Conservation (phyloP, 2,113 vertebrate genomes). For the Oxyruncus cristatus region DNA sequence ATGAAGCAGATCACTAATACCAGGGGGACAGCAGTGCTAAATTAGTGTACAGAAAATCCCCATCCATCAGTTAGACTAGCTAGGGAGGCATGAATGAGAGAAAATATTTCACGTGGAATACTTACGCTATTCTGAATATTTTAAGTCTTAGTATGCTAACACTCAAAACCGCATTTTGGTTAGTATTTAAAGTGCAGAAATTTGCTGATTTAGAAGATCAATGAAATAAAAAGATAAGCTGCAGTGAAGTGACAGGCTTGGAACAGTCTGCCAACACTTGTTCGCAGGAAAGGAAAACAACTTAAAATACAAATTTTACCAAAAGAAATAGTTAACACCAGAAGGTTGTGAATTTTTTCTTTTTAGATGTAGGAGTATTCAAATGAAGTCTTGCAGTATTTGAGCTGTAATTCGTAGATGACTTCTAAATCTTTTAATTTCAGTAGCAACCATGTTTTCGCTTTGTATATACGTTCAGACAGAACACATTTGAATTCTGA, state of each 20-base stretch:
- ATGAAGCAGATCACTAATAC: not conserved
- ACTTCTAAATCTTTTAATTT: not conserved
- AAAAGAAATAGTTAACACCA: not conserved
- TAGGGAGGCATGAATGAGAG: not conserved
- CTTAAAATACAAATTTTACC: not conserved
- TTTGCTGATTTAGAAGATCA: not conserved
- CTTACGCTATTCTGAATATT: not conserved
- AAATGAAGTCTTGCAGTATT: not conserved
- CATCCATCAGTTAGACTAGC: not conserved
- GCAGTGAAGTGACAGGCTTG: not conserved
- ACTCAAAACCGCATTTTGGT: not conserved
- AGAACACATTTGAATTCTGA: not conserved
- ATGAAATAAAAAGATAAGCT: not conserved
- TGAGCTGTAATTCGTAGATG: not conserved
- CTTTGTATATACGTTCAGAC: fast-evolving
- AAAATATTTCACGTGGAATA: not conserved
- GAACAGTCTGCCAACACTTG: not conserved
- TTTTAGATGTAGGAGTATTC: not conserved
- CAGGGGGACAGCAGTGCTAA: not conserved
- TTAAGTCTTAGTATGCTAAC: not conserved
- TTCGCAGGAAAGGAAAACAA: not conserved
- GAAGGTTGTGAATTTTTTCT: not conserved
- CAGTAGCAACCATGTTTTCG: not conserved
- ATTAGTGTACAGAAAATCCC: not conserved
- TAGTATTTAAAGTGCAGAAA: not conserved